Evolutionary conservation across 1,140 invertebrate genomes (phyloP).

Genomic region (Prorops nasuta): DNA sequence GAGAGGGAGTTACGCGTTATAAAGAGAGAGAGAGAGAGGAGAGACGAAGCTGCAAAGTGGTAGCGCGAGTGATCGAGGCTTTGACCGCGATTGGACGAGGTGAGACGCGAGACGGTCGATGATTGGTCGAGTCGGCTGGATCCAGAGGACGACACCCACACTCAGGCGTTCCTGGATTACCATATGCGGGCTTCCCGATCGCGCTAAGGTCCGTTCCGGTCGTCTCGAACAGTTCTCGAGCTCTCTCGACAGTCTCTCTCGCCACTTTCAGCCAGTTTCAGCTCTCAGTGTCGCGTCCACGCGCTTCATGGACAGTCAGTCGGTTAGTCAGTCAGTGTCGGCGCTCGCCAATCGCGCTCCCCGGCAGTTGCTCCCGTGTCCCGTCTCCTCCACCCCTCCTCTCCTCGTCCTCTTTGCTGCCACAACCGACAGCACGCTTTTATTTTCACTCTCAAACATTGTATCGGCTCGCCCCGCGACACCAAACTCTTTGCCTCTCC

Average conservation of each 20-base stretch:
- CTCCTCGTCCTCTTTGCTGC: no score
- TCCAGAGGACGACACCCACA: constrained; percentile 44
- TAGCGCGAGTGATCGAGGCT: no score
- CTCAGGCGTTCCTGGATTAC: constrained; percentile 39
- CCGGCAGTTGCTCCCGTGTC: constrained; percentile 9
- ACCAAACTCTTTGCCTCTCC: no score
- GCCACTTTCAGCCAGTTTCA: constrained; percentile 27
- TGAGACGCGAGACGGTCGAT: constrained; percentile 1
- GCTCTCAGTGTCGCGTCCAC: constrained; percentile 32
- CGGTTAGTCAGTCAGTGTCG: constrained; percentile 20
- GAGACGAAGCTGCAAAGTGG: no score
- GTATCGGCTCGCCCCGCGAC: no score
- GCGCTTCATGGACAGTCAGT: constrained; percentile 36
- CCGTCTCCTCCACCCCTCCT: constrained; percentile 4
- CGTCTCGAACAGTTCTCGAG: not conserved
- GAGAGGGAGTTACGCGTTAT: no score
- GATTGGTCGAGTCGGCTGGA: constrained; percentile 26
- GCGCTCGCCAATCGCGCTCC: constrained; percentile 10
- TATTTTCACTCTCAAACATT: no score
- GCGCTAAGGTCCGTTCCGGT: constrained; percentile 5
- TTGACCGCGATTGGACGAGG: not conserved
- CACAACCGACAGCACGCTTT: no score
- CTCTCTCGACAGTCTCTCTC: constrained; percentile 1
- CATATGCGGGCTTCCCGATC: constrained; percentile 47
- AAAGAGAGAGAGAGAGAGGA: no score